These are phyloP conservation scores for Crotalus tigris DNA, from an alignment of 2,113 vertebrate genomes.

Conservation along the genomic window DNA sequence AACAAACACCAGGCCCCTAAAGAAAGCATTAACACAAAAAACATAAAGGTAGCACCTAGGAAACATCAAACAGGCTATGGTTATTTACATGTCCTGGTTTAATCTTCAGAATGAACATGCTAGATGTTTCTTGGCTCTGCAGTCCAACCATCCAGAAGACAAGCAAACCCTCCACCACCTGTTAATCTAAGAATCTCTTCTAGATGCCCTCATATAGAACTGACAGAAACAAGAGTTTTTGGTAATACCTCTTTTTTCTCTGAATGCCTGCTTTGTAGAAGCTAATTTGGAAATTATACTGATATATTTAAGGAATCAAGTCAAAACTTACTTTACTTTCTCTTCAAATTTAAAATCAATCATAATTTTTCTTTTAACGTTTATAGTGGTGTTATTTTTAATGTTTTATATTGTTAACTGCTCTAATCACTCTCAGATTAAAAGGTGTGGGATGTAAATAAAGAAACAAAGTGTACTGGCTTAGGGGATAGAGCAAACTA, in stretches of 20 bases:
- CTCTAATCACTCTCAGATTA: not conserved
- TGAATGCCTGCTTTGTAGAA: not conserved
- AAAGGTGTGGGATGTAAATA: not conserved
- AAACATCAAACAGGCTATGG: conserved; percentile 21
- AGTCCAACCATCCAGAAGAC: not conserved
- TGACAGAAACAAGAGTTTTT: not conserved
- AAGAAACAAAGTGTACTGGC: not conserved
- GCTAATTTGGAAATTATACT: not conserved
- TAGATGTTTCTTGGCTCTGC: not conserved
- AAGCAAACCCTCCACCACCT: not conserved
- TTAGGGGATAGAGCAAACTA: not conserved
- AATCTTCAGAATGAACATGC: not conserved
- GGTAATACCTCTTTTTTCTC: not conserved
- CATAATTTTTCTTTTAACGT: not conserved
- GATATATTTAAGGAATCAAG: not conserved
- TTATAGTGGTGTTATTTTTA: not conserved
- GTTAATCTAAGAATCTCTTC: not conserved
- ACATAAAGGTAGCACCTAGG: conserved; percentile 32
- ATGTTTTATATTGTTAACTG: not conserved
- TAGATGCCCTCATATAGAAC: not conserved
- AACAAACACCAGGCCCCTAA: conserved; percentile 87
- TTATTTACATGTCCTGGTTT: not conserved
- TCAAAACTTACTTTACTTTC: not conserved
- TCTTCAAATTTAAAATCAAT: not conserved
- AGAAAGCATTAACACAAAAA: conserved; percentile 43